phyloP scores from a whole-genome alignment of 1,140 invertebrate species.

The Tigriopus japonicus region DNA sequence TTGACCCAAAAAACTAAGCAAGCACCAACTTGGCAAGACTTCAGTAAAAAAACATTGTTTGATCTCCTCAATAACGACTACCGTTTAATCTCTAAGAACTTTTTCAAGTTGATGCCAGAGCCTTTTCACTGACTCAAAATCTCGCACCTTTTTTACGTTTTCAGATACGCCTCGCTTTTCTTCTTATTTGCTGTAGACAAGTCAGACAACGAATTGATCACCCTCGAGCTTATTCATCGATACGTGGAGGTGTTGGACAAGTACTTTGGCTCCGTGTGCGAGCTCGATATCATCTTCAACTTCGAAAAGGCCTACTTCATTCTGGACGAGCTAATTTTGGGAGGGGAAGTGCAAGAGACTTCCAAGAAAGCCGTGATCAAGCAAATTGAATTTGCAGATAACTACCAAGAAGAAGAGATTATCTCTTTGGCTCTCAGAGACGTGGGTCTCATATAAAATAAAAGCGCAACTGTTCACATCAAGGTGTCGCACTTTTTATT shows the following conservation, averaged over 20 bases:
- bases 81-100: too few relatives aligned
- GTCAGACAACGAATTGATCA: conserved; percentile 89
- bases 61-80: too few relatives aligned
- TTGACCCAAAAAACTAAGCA: too few relatives aligned
- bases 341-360: conserved; percentile 96
- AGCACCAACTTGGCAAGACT: too few relatives aligned
- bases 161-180: conserved; percentile 88
- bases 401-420: conserved; percentile 11
- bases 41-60: too few relatives aligned
- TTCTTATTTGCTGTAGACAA: conserved; percentile 98
- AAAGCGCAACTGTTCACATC: too few relatives aligned
- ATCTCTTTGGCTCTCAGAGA: conserved; percentile 5
- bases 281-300: conserved; percentile 98
- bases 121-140: too few relatives aligned
- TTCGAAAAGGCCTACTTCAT: conserved; percentile 99
- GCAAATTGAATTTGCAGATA: conserved; percentile 18
- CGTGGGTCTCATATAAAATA: conserved; percentile 6
- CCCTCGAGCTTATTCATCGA: conserved; percentile 91
- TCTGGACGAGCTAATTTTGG: conserved; percentile 85
- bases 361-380: conserved; percentile 98
- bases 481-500: too few relatives aligned
- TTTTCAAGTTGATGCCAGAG: too few relatives aligned
- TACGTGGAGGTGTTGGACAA: conserved; percentile 98
- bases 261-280: conserved; percentile 99
- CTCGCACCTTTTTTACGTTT: too few relatives aligned